Base-by-base conservation (phyloP, 1,140 invertebrate species). In the Leptinotarsa lineolata region DNA sequence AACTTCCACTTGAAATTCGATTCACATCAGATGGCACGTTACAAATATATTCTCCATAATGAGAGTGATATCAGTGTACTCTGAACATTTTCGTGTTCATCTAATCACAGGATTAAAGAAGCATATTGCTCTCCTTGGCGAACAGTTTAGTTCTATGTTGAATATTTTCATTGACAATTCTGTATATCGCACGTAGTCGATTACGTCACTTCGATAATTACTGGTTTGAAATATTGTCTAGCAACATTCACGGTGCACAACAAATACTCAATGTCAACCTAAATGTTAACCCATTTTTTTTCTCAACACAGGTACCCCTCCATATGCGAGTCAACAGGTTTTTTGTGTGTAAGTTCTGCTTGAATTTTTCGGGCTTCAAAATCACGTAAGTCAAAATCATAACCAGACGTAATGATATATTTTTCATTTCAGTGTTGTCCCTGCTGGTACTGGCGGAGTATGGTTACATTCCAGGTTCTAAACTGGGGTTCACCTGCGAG, bases 401-500 rank as follows among this genome's bases (percentile, higher is more conserved):
- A 3, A 11, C 5, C 15, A 24, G 13, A 70, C 46, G 15, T 15
- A 46, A 39, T 39, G 58, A 15, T 69, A 45, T 59, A 63, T 44
- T 67, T 72, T 75, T 77, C 74, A 44, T 81, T 79, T 68, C 80
- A 81, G 80, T 81, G 75, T 4, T 68, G 12, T 54, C 76, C 4
- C 21, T 77, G 54, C 74, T 81, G 22, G 68, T 78, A 24, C 58
- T 89, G 16, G 78, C 89, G 60, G 88, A 90, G 78, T 83, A 86
- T 16, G 87, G 86, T 20, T 68, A 85, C 0, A 58, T 90, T 2
- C 89, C 89, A 0, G 84, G 85, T 12, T 84, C 85, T 16, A 85
- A 84, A 64, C 78, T 86, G 3, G 90, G 90, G 1, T 92, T 90
- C 76, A 85, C 83, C 24, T 92, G 90, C 79, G 88, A 90, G 70